These are phyloP conservation scores for Hirtodrosophila trivittata DNA, from an alignment of 2,888 invertebrate genomes.

Conservation along the genomic window DNA sequence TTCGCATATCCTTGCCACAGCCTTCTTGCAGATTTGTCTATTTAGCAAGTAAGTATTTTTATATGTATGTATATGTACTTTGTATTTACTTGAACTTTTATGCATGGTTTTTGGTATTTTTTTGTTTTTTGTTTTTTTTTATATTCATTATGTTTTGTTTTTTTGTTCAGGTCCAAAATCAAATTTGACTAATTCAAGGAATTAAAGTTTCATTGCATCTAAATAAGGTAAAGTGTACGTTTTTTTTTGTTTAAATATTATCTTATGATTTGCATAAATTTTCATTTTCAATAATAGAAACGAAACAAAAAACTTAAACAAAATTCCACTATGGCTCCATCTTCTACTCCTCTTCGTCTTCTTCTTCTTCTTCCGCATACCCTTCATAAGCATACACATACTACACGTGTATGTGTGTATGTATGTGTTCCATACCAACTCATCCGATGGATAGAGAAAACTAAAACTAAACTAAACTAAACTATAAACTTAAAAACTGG, in stretches of 20 bases:
- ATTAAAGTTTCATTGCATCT: constrained; percentile 81
- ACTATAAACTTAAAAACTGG: constrained; percentile 53
- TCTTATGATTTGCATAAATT: constrained; percentile 70
- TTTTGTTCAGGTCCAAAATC: constrained; percentile 80
- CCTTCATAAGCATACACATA: constrained; percentile 4
- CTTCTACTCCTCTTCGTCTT: constrained; percentile 17
- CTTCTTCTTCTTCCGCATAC: constrained; percentile 27
- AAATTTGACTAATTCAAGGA: constrained; percentile 82
- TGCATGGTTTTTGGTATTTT: constrained; percentile 38
- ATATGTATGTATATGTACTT: constrained; percentile 34
- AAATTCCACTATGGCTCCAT: constrained; percentile 76
- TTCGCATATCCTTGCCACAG: constrained; percentile 17
- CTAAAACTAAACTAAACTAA: constrained; percentile 51
- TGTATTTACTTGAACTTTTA: constrained; percentile 46
- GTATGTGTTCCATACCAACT: constrained; percentile 9
- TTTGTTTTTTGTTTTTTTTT: constrained; percentile 30
- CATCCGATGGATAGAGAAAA: constrained; percentile 22
- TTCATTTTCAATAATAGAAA: constrained; percentile 73
- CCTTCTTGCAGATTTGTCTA: constrained; percentile 52
- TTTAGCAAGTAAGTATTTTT: constrained; percentile 52
- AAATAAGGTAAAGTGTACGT: constrained; percentile 75
- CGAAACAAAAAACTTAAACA: constrained; percentile 79
- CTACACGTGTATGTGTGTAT: not conserved
- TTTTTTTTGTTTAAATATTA: constrained; percentile 70
- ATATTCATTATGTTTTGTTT: constrained; percentile 30